Conservation (phyloP, 2,797 vertebrate species). For the Sparus aurata region DNA sequence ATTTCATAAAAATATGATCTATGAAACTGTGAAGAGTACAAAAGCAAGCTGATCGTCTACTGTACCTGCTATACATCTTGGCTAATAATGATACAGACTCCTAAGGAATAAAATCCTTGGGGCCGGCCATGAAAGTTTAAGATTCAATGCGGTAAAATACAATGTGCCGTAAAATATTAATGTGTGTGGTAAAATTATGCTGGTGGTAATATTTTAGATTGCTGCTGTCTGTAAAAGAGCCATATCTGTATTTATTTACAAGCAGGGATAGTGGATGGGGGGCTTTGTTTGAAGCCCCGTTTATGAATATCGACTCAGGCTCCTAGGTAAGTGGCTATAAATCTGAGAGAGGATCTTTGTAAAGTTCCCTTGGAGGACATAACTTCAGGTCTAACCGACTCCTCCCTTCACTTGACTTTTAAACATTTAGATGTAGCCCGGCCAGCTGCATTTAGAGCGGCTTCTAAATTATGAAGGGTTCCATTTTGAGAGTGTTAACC, state of each 20-base stretch:
- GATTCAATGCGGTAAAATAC: conserved; percentile 87
- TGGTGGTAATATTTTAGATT: conserved; percentile 89
- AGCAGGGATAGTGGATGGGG: conserved; percentile 80
- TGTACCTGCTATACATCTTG: conserved; percentile 62
- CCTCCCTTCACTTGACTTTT: conserved; percentile 84
- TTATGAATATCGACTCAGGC: conserved; percentile 88
- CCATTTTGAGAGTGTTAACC: conserved; percentile 74
- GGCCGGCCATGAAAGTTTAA: conserved; percentile 85
- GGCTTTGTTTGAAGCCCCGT: conserved; percentile 87
- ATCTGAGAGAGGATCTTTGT: conserved; percentile 82
- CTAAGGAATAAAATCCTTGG: conserved; percentile 78
- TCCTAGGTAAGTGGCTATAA: conserved; percentile 88
- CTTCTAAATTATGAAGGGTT: conserved; percentile 79
- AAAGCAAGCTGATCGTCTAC: conserved; percentile 35
- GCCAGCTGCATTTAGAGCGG: conserved; percentile 73
- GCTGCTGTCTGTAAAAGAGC: conserved; percentile 88
- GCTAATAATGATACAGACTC: conserved; percentile 75
- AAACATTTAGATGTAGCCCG: conserved; percentile 82
- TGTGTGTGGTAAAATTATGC: conserved; percentile 87
- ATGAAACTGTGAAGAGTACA: conserved; percentile 38
- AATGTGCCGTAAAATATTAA: conserved; percentile 89
- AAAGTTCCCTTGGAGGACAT: conserved; percentile 86
- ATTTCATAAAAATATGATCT: conserved; percentile 48
- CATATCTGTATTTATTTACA: conserved; percentile 89
- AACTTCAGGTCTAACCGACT: conserved; percentile 82